Percentiles rank a stretch among this genome's conserved stretches.
Conservation (phyloP, 2,888 invertebrate species). For the Troides oblongomaculatus region DNA sequence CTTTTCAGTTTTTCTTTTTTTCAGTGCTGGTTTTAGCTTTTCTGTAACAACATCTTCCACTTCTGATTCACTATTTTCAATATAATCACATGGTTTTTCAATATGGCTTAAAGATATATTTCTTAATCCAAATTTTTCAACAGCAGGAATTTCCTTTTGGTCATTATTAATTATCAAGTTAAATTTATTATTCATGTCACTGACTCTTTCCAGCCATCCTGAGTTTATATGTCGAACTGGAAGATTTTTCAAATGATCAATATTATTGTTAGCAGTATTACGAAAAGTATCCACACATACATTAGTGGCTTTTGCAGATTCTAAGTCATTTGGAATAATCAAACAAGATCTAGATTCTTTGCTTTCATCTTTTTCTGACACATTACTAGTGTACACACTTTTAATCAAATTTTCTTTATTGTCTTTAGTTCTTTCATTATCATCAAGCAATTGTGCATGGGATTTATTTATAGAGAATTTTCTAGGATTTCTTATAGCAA, state of each 20-base stretch:
- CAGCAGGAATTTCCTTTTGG: slow-evolving; percentile 22
- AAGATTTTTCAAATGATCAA: slow-evolving; percentile 39
- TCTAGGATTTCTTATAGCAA: slow-evolving; percentile 87
- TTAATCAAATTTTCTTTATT: slow-evolving; percentile 29
- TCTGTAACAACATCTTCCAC: slow-evolving; percentile 61
- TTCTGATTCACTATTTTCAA: slow-evolving; percentile 88
- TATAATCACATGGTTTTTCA: slow-evolving; percentile 76
- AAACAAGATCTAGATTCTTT: slow-evolving; percentile 12
- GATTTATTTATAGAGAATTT: slow-evolving; percentile 72
- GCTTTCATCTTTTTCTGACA: slow-evolving; percentile 12
- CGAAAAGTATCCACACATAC: slow-evolving; percentile 1
- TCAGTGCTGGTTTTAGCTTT: slow-evolving; percentile 79
- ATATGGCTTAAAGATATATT: slow-evolving; percentile 52
- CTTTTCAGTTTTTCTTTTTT: slow-evolving; percentile 67
- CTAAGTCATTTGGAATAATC: background rate
- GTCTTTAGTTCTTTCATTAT: slow-evolving; percentile 35
- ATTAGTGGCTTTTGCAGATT: slow-evolving; percentile 1
- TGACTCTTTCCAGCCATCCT: slow-evolving; percentile 70
- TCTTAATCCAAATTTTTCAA: slow-evolving; percentile 60
- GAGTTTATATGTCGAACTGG: slow-evolving; percentile 59
- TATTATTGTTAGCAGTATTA: slow-evolving; percentile 21
- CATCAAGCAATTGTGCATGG: slow-evolving; percentile 35
- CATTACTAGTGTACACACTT: slow-evolving; percentile 16
- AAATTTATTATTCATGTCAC: slow-evolving; percentile 55
- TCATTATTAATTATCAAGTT: background rate